Base-by-base conservation (phyloP, 1,140 invertebrate genomes). In the Tyrophagus putrescentiae region DNA sequence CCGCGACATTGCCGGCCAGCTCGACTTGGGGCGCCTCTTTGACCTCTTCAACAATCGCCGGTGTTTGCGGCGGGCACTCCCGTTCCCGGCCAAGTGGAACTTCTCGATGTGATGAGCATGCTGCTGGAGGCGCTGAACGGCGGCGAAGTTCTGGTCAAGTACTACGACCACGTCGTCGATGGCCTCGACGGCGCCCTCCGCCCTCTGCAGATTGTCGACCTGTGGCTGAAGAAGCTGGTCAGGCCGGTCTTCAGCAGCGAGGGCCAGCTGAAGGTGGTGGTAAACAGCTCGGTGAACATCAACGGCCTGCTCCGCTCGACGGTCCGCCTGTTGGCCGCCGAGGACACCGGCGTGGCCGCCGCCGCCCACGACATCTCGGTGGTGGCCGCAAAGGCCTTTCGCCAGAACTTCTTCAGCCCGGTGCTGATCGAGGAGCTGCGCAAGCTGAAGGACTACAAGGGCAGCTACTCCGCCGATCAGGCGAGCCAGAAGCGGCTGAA, bases 181-280 rank as follows among this genome's bases (percentile, higher is more conserved):
- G 59, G 59, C 11, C 36, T 60, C 16, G 5, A 58, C 4, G 33
- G 45, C 7, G 5, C 29, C 4, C 50, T 36, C 31, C n/a, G n/a
- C n/a, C n/a, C n/a, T n/a, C 41, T 16, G 33, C 6, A 11, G 18
- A 36, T 61, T 9, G 6, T 32, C 6, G 34, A 45, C 13, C n/a
- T 61, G 21, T 61, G 57, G 56, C 6, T 62, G 7, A 58, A 48
- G 42, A 48, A 21, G 34, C 7, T 62, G 59, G 52, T 54, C 52
- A 32, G 61, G 16, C 59, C 33, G 16, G n/a, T 33, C 5, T 34
- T 60, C 13, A 27, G 13, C 29, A 27, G 54, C 25, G 45, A 50
- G n/a, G 21, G n/a, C 23, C 16, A 18, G 4, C 9, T 60, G n/a
- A 60, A 53, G 16, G 36, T 31, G 28, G n/a, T 52, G 3, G 9